Evolutionary conservation across 2,113 vertebrate species (phyloP), one percentile per base, ranked within the genome.

Genomic region (Notothenia coriiceps): DNA sequence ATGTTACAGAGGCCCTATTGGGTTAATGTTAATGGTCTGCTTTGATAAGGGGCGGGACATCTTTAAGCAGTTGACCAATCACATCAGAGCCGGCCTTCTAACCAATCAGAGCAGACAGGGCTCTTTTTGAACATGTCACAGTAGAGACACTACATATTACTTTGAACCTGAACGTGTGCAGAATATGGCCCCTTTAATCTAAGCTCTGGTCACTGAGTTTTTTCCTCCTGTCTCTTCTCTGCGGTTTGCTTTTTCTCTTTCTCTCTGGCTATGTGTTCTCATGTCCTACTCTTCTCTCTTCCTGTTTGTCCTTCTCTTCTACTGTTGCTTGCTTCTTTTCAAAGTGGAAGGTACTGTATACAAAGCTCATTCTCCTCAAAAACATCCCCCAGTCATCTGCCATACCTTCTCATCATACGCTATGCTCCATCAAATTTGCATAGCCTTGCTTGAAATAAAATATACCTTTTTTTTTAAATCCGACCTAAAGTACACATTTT

Each of bases 341-440:
- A 77, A 89, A 94, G 93, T 92, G 93, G 91, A 95, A 95, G 94
- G 93, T 93, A 92, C 17, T 80, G 91, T 90, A 88, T 87, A 75
- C 73, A 68, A 84, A 66, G 68, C 33, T 84, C 70, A 68, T 72
- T 13, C 49, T 65, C 47, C 29, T 40, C 35, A 60, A 20, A 77
- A 68, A 64, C 17, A 18, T 56, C 82, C 83, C 15, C 54, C 62
- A 18, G 17, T 71, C 80, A 65, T 82, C 10, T 50, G 11, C n/a
- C 68, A 49, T 57, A 3, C 46, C 35, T 6, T 40, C 35, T 40
- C 35, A 40, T 40, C 35, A 40, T 40, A 40, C 35, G 25, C 25
- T 25, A 14, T 43, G 10, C 33, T 77, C 33, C 20, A 55, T 54
- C 18, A 60, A 3, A 14, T 54, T 54, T 2, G 3, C 22, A 29